A percentile compares a stretch with the other conserved stretches of the same genome.
These are phyloP conservation scores for Gila robusta DNA, from an alignment of 2,797 vertebrate genomes.

Conservation along the genomic window DNA sequence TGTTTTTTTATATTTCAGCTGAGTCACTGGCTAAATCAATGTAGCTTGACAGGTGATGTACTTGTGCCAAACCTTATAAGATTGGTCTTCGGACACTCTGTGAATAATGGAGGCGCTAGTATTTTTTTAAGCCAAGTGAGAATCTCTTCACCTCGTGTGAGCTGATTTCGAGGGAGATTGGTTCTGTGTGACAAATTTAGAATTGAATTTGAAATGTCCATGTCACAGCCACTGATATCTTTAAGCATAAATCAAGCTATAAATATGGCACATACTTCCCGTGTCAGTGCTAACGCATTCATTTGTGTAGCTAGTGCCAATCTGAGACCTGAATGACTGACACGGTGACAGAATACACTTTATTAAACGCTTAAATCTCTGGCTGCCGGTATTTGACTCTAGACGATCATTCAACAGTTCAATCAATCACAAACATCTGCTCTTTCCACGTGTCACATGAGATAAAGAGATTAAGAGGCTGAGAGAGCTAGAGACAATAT, in stretches of 20 bases:
- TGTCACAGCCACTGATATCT: constrained; percentile 1
- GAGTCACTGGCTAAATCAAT: constrained; percentile 66
- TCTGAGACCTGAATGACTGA: constrained; percentile 1
- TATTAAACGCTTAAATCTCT: constrained; percentile 40
- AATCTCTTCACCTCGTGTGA: neutral
- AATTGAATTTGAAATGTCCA: constrained; percentile 16
- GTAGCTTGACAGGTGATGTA: constrained; percentile 60
- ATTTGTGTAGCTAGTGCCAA: constrained; percentile 11
- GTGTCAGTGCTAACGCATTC: neutral
- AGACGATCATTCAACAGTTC: constrained; percentile 27
- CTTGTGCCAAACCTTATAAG: constrained; percentile 41
- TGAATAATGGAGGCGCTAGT: constrained; percentile 51
- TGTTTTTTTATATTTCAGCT: constrained; percentile 34
- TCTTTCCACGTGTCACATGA: constrained; percentile 26
- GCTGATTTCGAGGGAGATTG: constrained; percentile 7
- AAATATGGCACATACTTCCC: constrained; percentile 1
- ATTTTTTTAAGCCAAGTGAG: neutral
- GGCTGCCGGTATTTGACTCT: constrained; percentile 16
- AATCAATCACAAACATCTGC: constrained; percentile 56
- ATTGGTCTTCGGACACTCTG: constrained; percentile 42
- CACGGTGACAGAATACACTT: constrained; percentile 8
- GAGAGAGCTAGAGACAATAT: constrained; percentile 32
- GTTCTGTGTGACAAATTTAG: neutral
- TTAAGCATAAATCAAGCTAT: constrained; percentile 29
- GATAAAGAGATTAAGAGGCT: constrained; percentile 32